Percentiles rank a stretch among this genome's conserved stretches.
These are phyloP conservation scores for Oncorhynchus kisutch DNA, from an alignment of 2,113 vertebrate genomes.

Conservation along the genomic window DNA sequence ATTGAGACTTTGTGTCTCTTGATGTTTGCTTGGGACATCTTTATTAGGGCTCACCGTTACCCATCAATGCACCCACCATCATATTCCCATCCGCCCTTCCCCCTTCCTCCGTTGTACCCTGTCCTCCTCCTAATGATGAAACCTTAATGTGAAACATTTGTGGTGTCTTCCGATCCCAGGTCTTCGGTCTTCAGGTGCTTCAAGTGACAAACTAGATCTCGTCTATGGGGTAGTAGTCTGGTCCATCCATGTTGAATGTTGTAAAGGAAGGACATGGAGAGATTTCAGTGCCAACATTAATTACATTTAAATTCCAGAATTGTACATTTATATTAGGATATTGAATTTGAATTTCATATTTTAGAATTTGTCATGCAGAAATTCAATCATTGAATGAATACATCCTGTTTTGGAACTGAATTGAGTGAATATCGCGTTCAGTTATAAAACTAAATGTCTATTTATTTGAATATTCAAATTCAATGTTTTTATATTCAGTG, in stretches of 20 bases:
- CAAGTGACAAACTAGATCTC: slow-evolving; percentile 59
- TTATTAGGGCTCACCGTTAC: slow-evolving; percentile 72
- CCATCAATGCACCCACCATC: slow-evolving; percentile 31
- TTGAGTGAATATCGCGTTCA: no score
- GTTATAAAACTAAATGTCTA: no score
- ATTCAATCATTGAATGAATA: no score
- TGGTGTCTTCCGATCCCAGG: slow-evolving; percentile 41
- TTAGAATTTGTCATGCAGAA: no score
- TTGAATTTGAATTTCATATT: no score
- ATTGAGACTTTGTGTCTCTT: slow-evolving; percentile 78
- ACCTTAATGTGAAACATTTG: slow-evolving; percentile 72
- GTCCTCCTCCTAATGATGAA: slow-evolving; percentile 29
- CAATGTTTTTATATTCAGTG: no score
- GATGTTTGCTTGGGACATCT: slow-evolving; percentile 76
- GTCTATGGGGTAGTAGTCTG: neutral
- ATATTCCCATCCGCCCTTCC: slow-evolving; percentile 26
- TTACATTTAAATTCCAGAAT: no score
- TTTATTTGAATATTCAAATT: no score
- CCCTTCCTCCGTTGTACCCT: neutral
- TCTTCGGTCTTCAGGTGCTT: slow-evolving; percentile 29
- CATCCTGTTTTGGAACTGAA: no score
- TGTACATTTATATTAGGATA: no score
- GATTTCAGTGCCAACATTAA: no score
- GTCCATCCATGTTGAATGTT: slow-evolving; percentile 37
- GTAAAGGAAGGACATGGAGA: slow-evolving; percentile 10